Evolutionary conservation across 2,888 invertebrate species (phyloP).

Genomic region (Lasioglossum malachurum): DNA sequence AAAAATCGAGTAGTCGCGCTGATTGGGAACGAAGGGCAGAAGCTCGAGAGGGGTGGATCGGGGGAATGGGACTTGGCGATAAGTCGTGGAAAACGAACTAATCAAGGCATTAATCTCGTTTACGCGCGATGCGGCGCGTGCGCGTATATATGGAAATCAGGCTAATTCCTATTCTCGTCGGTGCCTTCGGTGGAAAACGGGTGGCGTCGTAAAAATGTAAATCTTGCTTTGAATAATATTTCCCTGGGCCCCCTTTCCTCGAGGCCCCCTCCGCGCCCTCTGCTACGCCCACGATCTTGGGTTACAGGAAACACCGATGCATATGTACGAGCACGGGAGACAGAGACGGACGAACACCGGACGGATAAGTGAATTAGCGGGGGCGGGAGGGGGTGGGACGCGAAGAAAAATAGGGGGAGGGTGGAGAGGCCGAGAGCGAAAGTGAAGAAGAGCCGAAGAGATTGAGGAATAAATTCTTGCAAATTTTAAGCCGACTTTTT

Average conservation of each 20-base stretch:
- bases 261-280: background rate
- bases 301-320: conserved; percentile 35
- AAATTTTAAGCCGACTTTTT: background rate
- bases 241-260: conserved; percentile 32
- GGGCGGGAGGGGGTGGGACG: background rate
- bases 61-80: conserved; percentile 30
- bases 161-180: conserved; percentile 80
- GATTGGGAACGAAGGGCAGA: conserved; percentile 21
- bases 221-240: conserved; percentile 81
- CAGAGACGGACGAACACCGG: background rate
- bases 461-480: background rate
- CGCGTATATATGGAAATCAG: conserved; percentile 77
- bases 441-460: background rate
- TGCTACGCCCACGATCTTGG: background rate
- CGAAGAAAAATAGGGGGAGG: background rate
- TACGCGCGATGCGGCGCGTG: conserved; percentile 51
- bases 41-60: background rate
- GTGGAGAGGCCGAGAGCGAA: background rate
- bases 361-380: conserved; percentile 22
- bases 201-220: conserved; percentile 81
- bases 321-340: conserved; percentile 24
- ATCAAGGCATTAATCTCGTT: conserved; percentile 82
- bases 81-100: conserved; percentile 75
- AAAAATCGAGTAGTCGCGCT: background rate
- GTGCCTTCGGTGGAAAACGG: conserved; percentile 76